phyloP scores from a whole-genome alignment of 2,888 invertebrate species.

The Microplitis deprimator region DNA sequence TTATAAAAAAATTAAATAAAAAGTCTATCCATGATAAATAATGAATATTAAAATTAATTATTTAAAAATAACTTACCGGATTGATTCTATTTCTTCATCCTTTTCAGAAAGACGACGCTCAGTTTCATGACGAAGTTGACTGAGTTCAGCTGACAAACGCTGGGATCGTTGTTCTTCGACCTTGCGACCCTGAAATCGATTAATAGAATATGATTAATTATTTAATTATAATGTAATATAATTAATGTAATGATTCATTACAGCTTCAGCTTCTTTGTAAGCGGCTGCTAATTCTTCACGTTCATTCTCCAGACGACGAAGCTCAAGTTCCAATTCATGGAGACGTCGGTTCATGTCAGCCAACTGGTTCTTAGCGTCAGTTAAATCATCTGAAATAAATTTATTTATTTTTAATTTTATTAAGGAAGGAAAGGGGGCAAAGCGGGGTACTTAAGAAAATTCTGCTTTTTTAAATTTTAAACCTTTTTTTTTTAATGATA shows the following conservation, averaged over 20 bases:
- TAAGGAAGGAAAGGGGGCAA: background rate
- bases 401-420: slow-evolving; percentile 5
- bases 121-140: slow-evolving; percentile 95
- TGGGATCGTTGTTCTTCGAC: slow-evolving; percentile 97
- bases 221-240: too few relatives aligned
- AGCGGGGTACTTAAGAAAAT: too few relatives aligned
- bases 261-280: slow-evolving; percentile 98
- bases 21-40: slow-evolving; percentile 1
- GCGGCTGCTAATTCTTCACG: slow-evolving; percentile 98
- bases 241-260: slow-evolving; percentile 74
- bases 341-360: slow-evolving; percentile 97
- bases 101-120: slow-evolving; percentile 98
- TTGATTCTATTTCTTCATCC: slow-evolving; percentile 98
- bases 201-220: background rate
- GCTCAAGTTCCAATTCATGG: slow-evolving; percentile 97
- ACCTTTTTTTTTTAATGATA: too few relatives aligned
- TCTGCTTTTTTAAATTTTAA: too few relatives aligned
- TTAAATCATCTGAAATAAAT: slow-evolving; percentile 86
- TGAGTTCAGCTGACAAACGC: slow-evolving; percentile 92
- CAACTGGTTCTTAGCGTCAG: slow-evolving; percentile 93
- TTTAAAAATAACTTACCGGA: slow-evolving; percentile 82
- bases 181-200: slow-evolving; percentile 84
- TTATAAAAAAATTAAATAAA: background rate
- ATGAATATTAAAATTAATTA: background rate
- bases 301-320: slow-evolving; percentile 98